These are phyloP conservation scores for Eugnorisma glareosa DNA, from an alignment of 2,888 invertebrate species.

Conservation along the genomic window DNA sequence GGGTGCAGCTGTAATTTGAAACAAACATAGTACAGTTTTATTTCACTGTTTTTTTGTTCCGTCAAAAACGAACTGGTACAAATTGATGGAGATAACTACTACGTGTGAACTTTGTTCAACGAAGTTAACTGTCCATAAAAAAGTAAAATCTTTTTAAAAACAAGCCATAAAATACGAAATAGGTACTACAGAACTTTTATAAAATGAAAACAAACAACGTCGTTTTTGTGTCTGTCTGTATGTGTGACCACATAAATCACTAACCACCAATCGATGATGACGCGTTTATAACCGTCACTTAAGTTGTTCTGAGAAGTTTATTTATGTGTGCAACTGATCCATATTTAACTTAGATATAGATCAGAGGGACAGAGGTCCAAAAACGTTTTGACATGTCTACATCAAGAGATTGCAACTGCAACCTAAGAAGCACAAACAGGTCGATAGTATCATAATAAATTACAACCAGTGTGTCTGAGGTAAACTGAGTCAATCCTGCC, in stretches of 20 bases:
- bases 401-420: not conserved
- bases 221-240: not conserved
- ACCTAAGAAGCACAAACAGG: not conserved
- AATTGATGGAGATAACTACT: conserved; percentile 16
- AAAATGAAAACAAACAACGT: not conserved
- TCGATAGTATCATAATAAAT: not conserved
- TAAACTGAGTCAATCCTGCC: not conserved
- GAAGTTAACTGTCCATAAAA: not conserved
- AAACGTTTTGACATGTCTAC: not conserved
- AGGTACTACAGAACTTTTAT: not conserved
- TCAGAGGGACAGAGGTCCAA: not conserved
- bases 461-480: not conserved
- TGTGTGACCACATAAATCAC: not conserved
- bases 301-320: not conserved
- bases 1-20: conserved; percentile 40
- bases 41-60: conserved; percentile 3
- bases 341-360: not conserved
- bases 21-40: conserved; percentile 21
- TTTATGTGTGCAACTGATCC: not conserved
- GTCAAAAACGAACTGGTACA: conserved; percentile 23
- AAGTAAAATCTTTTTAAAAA: not conserved
- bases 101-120: conserved; percentile 4
- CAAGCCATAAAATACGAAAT: not conserved
- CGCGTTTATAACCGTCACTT: not conserved
- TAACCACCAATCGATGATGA: not conserved